These are phyloP conservation scores for Scaptomyza flava DNA, from an alignment of 2,888 invertebrate genomes.

Conservation along the genomic window DNA sequence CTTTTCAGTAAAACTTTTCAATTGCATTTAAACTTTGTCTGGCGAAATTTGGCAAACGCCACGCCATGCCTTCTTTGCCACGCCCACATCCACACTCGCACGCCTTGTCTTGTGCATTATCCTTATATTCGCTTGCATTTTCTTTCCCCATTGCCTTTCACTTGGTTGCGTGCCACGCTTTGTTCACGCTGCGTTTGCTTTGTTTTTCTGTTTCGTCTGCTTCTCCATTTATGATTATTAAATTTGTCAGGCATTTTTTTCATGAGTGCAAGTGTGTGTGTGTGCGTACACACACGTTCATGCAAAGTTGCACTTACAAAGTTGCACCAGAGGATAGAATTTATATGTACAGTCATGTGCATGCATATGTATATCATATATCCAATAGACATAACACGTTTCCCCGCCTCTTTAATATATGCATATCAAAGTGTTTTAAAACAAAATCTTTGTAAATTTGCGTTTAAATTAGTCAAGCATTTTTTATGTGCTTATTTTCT, in stretches of 20 bases:
- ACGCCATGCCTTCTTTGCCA: neutral
- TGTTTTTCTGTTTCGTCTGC: conserved; percentile 36
- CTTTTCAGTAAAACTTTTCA: conserved; percentile 61
- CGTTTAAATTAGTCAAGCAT: too few relatives aligned
- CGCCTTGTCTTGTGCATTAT: conserved; percentile 44
- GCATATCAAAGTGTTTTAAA: neutral
- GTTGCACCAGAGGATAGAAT: neutral
- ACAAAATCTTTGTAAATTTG: too few relatives aligned
- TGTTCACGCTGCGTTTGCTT: conserved; percentile 48
- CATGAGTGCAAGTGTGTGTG: neutral
- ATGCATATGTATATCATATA: too few relatives aligned
- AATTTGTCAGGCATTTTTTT: conserved; percentile 33
- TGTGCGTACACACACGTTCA: neutral
- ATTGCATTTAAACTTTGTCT: conserved; percentile 72
- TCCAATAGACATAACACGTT: neutral
- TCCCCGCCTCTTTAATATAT: neutral
- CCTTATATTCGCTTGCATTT: conserved; percentile 6
- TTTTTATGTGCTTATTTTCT: too few relatives aligned
- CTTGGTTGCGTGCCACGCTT: conserved; percentile 43
- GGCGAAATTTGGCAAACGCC: conserved; percentile 44
- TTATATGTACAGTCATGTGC: neutral
- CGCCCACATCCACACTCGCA: conserved; percentile 11
- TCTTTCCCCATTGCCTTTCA: conserved; percentile 15
- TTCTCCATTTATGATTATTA: conserved; percentile 63
- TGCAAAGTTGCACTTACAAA: neutral